Base-by-base conservation (phyloP, 2,888 invertebrate species). In the Merodon equestris region DNA sequence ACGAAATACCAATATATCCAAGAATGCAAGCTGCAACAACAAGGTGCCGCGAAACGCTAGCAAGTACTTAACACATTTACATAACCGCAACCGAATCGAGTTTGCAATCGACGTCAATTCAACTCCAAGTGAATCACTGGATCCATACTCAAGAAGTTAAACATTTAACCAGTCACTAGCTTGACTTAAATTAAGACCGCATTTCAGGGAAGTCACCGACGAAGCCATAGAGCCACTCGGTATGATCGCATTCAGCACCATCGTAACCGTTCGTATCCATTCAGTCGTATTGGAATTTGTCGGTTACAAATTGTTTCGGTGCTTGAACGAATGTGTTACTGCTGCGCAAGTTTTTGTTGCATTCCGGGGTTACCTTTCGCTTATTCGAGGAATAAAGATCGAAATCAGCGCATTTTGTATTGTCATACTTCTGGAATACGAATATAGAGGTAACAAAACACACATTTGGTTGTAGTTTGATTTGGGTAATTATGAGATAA, bases 151-250 rank as follows among this genome's bases (percentile, higher is more conserved):
- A 7, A 27, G 7, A 27, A 27, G 27, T 27, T 2, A 7, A 27
- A 27, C 27, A 27, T 27, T 27, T 27, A 27, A 27, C 27, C 27
- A 27, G 27, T 27, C 27, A 7, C n/a, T 27, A 27, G 27, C 7
- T 27, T 27, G 27, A 27, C 27, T 27, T 27, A 56, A 56, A 56
- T 19, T 56, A 56, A 56, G 54, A 42, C 19, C 42, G n/a, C 19
- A 68, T 67, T 67, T 68, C 54, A 68, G 68, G 73, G 73, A 74
- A 74, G 68, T 68, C 60, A 47, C 48, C 54, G 27, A 27, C 27
- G 42, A 58, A 51, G 40, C 57, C 38, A 15, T 57, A 73, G 3
- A 13, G 54, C 13, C 40, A 27, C 27, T 27, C 7, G 27, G 7
- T 27, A 27, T 27, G 27, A 27, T 27, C 27, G 27, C 27, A 27